phyloP scores from a whole-genome alignment of 2,113 vertebrate genomes.

The Reinhardtius hippoglossoides region DNA sequence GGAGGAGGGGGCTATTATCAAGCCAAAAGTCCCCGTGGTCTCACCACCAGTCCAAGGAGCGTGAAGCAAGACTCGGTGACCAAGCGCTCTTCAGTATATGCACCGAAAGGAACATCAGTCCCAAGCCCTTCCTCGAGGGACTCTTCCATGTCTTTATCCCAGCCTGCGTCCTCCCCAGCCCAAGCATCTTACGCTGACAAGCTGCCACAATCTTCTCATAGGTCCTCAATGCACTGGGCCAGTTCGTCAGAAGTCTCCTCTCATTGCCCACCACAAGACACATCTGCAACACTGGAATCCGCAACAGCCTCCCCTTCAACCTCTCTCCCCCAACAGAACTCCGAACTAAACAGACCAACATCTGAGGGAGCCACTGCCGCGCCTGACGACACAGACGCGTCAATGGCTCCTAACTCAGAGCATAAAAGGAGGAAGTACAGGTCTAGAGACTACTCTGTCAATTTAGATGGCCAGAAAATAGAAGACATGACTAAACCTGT shows the following conservation, averaged over 20 bases:
- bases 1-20: conserved; percentile 81
- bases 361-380: conserved; percentile 78
- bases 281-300: conserved; percentile 79
- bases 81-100: conserved; percentile 88
- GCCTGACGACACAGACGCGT: conserved; percentile 83
- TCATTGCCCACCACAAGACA: conserved; percentile 76
- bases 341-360: conserved; percentile 77
- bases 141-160: conserved; percentile 84
- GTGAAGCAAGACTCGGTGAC: conserved; percentile 84
- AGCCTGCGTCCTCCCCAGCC: conserved; percentile 85
- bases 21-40: conserved; percentile 89
- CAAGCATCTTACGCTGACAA: conserved; percentile 82
- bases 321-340: conserved; percentile 71
- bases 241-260: conserved; percentile 80
- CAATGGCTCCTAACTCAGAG: conserved; percentile 84
- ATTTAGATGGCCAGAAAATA: conserved; percentile 89
- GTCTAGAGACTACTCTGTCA: conserved; percentile 92
- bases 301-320: conserved; percentile 73
- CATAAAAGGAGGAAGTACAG: conserved; percentile 94
- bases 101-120: conserved; percentile 86
- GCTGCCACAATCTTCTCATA: conserved; percentile 79
- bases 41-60: conserved; percentile 88
- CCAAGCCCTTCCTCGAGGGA: conserved; percentile 87
- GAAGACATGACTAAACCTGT: conserved; percentile 94
- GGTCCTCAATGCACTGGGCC: conserved; percentile 83